A percentile compares a stretch with the other conserved stretches of the same genome.
Conservation (phyloP, 2,797 vertebrate species). For the Gouania willdenowi region DNA sequence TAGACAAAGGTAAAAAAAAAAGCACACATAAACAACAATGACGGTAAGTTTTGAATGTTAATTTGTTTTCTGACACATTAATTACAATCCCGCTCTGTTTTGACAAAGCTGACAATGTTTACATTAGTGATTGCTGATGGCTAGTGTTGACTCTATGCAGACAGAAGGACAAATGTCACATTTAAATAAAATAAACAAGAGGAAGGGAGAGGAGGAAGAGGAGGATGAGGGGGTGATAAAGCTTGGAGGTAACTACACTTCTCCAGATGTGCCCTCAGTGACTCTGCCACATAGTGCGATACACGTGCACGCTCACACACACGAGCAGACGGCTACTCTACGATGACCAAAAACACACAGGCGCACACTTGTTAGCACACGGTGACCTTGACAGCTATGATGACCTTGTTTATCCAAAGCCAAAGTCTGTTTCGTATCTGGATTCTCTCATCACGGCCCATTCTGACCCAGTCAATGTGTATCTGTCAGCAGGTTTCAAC, state of each 20-base stretch:
- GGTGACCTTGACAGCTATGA: constrained; percentile 64
- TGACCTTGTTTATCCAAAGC: constrained; percentile 60
- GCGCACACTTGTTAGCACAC: background rate
- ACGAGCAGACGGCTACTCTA: background rate
- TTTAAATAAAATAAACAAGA: constrained; percentile 18
- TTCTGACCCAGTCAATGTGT: constrained; percentile 12
- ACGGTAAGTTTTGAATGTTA: constrained; percentile 1
- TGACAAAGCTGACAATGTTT: background rate
- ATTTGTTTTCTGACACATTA: background rate
- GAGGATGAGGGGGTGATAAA: background rate
- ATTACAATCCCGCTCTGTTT: constrained; percentile 8
- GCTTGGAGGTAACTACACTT: constrained; percentile 22
- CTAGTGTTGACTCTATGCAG: constrained; percentile 1
- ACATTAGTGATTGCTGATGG: constrained; percentile 2
- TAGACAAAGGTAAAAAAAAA: background rate
- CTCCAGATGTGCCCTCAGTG: constrained; percentile 60
- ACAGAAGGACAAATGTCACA: background rate
- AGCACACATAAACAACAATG: no score
- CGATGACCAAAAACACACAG: background rate
- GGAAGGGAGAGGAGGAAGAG: background rate
- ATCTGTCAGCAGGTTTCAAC: no score
- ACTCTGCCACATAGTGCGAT: constrained; percentile 18
- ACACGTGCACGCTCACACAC: background rate
- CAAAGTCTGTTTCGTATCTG: constrained; percentile 71
- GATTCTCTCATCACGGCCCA: constrained; percentile 50